Percentiles rank a stretch among this genome's conserved stretches.
phyloP scores from a whole-genome alignment of 2,888 invertebrate genomes.

The Apamea crenata region DNA sequence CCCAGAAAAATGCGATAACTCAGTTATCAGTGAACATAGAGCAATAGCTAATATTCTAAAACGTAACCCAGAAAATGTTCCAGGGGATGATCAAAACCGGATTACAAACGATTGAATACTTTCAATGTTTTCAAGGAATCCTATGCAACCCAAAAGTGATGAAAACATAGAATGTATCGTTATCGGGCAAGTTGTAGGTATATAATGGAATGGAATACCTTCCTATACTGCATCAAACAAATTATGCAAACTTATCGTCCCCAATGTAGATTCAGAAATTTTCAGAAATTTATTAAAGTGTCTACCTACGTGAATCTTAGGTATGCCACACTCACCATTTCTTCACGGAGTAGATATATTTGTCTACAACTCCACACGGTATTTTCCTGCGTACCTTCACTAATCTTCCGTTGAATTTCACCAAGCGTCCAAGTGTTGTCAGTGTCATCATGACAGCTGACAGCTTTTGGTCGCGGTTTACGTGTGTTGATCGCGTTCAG shows the following conservation, averaged over 20 bases:
- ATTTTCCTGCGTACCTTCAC: constrained; percentile 2
- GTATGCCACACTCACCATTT: neutral
- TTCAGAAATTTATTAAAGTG: neutral
- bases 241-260: neutral
- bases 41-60: neutral
- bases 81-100: neutral
- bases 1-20: neutral
- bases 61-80: too few relatives aligned
- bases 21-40: neutral
- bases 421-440: neutral
- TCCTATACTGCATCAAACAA: neutral
- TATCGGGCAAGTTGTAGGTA: neutral
- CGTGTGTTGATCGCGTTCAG: too few relatives aligned
- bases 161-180: neutral
- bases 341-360: neutral
- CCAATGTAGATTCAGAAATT: too few relatives aligned
- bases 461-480: too few relatives aligned
- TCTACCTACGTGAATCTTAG: neutral
- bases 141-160: neutral
- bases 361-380: neutral
- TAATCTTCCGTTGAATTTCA: too few relatives aligned
- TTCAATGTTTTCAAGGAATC: neutral
- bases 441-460: neutral
- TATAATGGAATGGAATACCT: neutral
- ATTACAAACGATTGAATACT: neutral